A percentile compares a stretch with the other conserved stretches of the same genome.
Conservation (phyloP, 2,113 vertebrate genomes). For the Thamnophis sirtalis region DNA sequence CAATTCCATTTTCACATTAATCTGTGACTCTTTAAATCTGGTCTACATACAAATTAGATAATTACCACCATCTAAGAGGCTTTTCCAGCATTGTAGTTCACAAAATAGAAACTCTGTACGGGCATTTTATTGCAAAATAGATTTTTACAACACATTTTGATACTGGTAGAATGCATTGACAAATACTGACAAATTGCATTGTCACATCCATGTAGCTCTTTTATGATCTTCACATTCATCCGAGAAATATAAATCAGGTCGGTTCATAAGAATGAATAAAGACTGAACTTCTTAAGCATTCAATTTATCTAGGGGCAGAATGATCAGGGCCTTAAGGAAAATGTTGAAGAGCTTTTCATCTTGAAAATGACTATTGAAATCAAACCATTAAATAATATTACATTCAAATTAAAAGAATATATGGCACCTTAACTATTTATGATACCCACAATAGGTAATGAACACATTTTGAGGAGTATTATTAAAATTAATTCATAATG, state of each 20-base stretch:
- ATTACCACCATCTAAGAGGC: background rate
- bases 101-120: background rate
- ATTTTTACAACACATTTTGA: background rate
- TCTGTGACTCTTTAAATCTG: background rate
- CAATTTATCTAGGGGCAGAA: background rate
- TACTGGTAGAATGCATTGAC: background rate
- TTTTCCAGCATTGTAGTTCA: background rate
- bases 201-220: background rate
- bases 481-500: slow-evolving; percentile 17
- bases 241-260: background rate
- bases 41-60: background rate
- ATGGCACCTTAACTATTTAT: background rate
- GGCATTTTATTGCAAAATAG: background rate
- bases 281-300: background rate
- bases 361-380: background rate
- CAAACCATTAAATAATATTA: background rate
- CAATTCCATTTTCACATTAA: background rate
- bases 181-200: background rate
- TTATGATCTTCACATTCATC: background rate
- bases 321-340: background rate
- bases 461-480: background rate
- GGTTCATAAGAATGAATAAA: background rate
- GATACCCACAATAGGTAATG: slow-evolving; percentile 10
- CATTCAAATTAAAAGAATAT: slow-evolving; percentile 2
- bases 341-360: background rate